Percentiles rank a stretch among this genome's conserved stretches.
Conservation (phyloP, 1,140 invertebrate species). For the Cydia fagiglandana region DNA sequence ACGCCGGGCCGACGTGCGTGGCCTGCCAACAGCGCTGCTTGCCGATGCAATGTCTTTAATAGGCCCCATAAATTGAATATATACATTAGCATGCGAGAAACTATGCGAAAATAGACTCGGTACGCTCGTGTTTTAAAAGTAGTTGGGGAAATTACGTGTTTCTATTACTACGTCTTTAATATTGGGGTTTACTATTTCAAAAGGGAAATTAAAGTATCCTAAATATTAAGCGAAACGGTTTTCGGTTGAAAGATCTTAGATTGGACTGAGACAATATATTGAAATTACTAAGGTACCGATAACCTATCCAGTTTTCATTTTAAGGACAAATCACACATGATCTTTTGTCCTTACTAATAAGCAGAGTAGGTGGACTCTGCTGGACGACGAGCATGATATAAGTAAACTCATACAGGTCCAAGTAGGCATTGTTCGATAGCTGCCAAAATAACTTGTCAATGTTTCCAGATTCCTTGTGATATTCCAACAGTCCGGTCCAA, state of each 20-base stretch:
- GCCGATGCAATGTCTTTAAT: constrained; percentile 59
- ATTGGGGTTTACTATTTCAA: neutral
- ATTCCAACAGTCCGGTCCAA: too few relatives aligned
- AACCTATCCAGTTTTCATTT: too few relatives aligned
- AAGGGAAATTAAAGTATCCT: neutral
- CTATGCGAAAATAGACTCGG: constrained; percentile 34
- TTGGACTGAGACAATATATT: too few relatives aligned
- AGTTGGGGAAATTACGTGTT: constrained; percentile 35
- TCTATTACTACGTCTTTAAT: constrained; percentile 8
- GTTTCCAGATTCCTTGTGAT: too few relatives aligned
- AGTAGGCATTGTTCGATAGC: too few relatives aligned
- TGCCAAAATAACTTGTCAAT: too few relatives aligned
- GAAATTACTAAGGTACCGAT: too few relatives aligned
- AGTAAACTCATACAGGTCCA: too few relatives aligned
- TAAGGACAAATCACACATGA: too few relatives aligned
- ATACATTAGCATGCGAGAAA: constrained; percentile 47
- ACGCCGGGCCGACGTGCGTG: constrained; percentile 25
- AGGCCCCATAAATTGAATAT: constrained; percentile 59
- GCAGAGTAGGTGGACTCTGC: too few relatives aligned
- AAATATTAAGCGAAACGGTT: neutral
- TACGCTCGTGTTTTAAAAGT: constrained; percentile 24
- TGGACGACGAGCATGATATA: too few relatives aligned
- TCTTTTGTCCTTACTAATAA: too few relatives aligned
- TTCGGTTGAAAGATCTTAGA: neutral
- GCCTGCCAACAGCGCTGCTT: constrained; percentile 26